phyloP scores from a whole-genome alignment of 2,888 invertebrate genomes.

The Pyrgus malvae region DNA sequence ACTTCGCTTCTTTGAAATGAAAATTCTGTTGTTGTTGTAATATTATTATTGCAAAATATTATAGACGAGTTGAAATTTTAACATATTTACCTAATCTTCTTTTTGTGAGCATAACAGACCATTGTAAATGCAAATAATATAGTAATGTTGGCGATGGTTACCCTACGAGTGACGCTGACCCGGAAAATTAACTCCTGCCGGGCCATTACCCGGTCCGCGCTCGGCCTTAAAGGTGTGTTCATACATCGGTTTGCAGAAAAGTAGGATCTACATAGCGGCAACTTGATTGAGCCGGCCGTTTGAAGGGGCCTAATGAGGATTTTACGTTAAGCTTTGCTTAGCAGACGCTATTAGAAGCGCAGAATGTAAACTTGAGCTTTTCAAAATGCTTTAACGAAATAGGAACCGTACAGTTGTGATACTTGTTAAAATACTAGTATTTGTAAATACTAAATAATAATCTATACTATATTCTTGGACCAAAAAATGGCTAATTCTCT shows the following conservation, averaged over 20 bases:
- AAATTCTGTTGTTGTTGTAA: too few relatives aligned
- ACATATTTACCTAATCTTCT: too few relatives aligned
- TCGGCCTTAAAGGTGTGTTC: slow-evolving; percentile 38
- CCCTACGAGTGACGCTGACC: slow-evolving; percentile 26
- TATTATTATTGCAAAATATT: too few relatives aligned
- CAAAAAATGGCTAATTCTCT: too few relatives aligned
- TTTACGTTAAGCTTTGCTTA: not conserved
- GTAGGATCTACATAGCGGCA: not conserved
- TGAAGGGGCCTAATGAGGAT: slow-evolving; percentile 13
- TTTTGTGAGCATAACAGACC: too few relatives aligned
- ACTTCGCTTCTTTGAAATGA: too few relatives aligned
- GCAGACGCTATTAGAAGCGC: not conserved
- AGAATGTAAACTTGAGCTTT: too few relatives aligned
- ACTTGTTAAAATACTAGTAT: too few relatives aligned
- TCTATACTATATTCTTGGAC: too few relatives aligned
- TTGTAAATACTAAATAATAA: too few relatives aligned
- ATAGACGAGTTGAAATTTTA: too few relatives aligned
- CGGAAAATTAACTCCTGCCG: slow-evolving; percentile 67
- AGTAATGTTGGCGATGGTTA: not conserved
- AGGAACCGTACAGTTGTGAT: too few relatives aligned
- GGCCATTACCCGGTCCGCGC: slow-evolving; percentile 47
- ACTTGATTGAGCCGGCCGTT: slow-evolving; percentile 17
- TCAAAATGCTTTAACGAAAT: not conserved
- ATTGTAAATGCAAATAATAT: not conserved
- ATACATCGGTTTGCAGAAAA: slow-evolving; percentile 22